phyloP scores from a whole-genome alignment of 1,140 invertebrate genomes.

The Melipona quadrifasciata region DNA sequence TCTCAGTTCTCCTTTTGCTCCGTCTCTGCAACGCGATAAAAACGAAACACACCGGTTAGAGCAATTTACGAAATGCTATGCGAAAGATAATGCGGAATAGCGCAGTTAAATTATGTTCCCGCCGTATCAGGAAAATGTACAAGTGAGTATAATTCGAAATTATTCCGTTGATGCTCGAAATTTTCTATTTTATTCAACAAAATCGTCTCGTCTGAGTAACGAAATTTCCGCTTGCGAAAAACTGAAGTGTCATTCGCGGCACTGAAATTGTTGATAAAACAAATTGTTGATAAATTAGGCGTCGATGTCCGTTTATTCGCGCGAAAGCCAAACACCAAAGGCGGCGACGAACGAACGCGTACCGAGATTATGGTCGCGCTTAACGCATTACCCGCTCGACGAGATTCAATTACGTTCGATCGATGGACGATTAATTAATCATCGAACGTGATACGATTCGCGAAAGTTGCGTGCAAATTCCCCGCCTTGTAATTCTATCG shows the following conservation, averaged over 20 bases:
- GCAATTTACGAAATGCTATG: background rate
- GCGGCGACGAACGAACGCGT: background rate
- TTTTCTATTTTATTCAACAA: too few relatives aligned
- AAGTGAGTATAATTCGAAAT: too few relatives aligned
- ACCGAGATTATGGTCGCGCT: background rate
- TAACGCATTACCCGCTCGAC: background rate
- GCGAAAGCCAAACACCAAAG: too few relatives aligned
- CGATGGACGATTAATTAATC: background rate
- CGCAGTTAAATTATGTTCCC: too few relatives aligned
- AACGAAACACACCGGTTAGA: background rate
- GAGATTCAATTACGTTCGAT: slow-evolving; percentile 7
- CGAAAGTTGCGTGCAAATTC: background rate
- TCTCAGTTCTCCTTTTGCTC: background rate
- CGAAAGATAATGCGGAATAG: too few relatives aligned
- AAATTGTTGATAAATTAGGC: background rate
- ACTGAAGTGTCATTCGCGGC: background rate
- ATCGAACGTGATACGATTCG: background rate
- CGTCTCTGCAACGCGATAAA: background rate
- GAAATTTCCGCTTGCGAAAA: background rate
- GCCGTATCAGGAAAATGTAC: too few relatives aligned
- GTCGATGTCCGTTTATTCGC: background rate
- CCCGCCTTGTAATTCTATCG: background rate
- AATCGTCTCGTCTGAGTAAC: too few relatives aligned
- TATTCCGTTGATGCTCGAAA: too few relatives aligned
- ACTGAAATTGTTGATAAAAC: too few relatives aligned